These are phyloP conservation scores for Rhinoraja longicauda DNA, from an alignment of 2,797 vertebrate genomes.

Conservation along the genomic window DNA sequence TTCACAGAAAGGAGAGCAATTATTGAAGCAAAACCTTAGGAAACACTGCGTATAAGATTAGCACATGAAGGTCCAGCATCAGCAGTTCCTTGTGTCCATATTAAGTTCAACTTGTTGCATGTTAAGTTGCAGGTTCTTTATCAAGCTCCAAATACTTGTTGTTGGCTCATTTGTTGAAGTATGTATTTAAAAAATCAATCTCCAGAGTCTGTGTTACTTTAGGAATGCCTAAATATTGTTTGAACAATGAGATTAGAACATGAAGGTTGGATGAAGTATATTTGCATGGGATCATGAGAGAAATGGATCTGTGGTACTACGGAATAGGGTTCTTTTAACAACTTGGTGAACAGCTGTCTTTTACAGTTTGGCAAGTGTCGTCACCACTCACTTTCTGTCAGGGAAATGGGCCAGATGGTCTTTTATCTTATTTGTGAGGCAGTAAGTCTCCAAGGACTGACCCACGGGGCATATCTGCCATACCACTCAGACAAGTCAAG, in stretches of 20 bases:
- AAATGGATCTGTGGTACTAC: not conserved
- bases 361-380: not conserved
- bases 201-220: not conserved
- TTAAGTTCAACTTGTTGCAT: not conserved
- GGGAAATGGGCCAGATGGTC: not conserved
- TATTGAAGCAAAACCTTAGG: not conserved
- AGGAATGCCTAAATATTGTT: not conserved
- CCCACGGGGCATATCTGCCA: not conserved
- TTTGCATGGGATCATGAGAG: not conserved
- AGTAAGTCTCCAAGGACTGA: not conserved
- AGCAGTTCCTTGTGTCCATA: no score
- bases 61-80: no score
- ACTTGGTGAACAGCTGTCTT: not conserved
- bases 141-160: not conserved
- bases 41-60: not conserved
- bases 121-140: not conserved
- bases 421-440: not conserved
- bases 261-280: not conserved
- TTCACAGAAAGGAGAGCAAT: constrained; percentile 24
- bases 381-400: not conserved
- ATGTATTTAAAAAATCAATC: not conserved
- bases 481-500: no score
- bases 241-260: not conserved
- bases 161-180: not conserved
- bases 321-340: not conserved